These are phyloP conservation scores for Torymus aiolomorphi DNA, from an alignment of 2,888 invertebrate species.

Conservation along the genomic window DNA sequence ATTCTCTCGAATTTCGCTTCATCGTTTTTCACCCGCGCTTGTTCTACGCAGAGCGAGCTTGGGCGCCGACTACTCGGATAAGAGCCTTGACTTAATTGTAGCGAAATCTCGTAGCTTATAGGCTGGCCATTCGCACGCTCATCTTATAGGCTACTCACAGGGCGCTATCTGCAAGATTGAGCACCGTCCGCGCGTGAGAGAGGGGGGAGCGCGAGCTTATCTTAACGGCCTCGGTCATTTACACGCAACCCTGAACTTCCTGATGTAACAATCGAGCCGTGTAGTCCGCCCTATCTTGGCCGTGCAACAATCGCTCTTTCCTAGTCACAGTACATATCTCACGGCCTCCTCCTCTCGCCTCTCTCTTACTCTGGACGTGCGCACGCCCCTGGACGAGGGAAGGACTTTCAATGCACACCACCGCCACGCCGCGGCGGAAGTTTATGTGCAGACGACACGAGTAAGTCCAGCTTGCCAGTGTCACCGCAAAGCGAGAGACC, in stretches of 20 bases:
- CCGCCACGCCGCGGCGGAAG: neutral
- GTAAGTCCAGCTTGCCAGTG: conserved; percentile 11
- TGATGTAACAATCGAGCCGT: conserved; percentile 43
- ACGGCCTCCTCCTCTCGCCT: too few relatives aligned
- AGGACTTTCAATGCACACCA: conserved; percentile 9
- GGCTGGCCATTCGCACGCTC: neutral
- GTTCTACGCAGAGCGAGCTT: neutral
- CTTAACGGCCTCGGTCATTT: conserved; percentile 63
- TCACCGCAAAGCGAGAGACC: too few relatives aligned
- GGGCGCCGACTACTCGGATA: conserved; percentile 4
- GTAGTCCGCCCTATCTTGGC: neutral
- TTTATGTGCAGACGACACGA: conserved; percentile 25
- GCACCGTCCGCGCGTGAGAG: conserved; percentile 34
- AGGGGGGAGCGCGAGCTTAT: conserved; percentile 56
- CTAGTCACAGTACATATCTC: too few relatives aligned
- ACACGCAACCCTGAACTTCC: conserved; percentile 60
- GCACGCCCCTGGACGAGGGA: neutral
- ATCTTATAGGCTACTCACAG: neutral
- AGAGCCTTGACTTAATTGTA: conserved; percentile 15
- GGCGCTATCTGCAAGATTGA: conserved; percentile 59
- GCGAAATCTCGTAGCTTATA: conserved; percentile 14
- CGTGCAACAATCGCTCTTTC: conserved; percentile 23
- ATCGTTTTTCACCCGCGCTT: neutral
- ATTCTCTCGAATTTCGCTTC: too few relatives aligned
- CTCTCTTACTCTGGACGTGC: neutral